phyloP scores from a whole-genome alignment of 92 coral and sea anemone species.

The Porites evermanni region DNA sequence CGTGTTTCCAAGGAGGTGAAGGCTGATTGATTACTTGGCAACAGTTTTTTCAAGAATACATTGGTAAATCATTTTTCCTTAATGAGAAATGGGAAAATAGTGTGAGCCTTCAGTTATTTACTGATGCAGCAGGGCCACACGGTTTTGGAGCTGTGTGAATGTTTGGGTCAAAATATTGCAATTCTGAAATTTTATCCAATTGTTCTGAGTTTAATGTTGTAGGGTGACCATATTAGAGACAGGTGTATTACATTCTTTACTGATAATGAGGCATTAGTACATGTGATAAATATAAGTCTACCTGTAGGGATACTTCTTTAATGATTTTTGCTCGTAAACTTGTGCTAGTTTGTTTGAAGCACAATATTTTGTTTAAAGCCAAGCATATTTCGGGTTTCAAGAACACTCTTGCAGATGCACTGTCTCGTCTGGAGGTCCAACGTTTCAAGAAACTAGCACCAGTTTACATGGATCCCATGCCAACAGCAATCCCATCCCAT shows the following conservation, averaged over 20 bases:
- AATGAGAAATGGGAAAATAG: constrained; percentile 36
- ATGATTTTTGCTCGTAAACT: constrained; percentile 64
- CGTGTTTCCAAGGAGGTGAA: neutral
- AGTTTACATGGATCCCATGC: constrained; percentile 29
- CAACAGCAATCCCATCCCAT: constrained; percentile 19
- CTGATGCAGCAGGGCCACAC: constrained; percentile 46
- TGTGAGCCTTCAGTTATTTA: constrained; percentile 17
- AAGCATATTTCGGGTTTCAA: constrained; percentile 62
- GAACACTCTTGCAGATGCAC: constrained; percentile 57
- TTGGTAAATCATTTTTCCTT: constrained; percentile 40
- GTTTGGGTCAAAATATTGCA: constrained; percentile 32
- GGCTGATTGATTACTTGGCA: constrained; percentile 5
- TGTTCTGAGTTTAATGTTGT: constrained; percentile 38
- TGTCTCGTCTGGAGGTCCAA: constrained; percentile 65
- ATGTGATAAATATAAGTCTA: constrained; percentile 45
- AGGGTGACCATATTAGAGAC: constrained; percentile 34
- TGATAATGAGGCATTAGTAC: constrained; percentile 73
- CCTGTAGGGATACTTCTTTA: constrained; percentile 56
- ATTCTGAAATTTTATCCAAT: constrained; percentile 44
- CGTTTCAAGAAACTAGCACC: constrained; percentile 65
- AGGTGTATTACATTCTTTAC: constrained; percentile 51
- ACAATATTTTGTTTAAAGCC: constrained; percentile 67
- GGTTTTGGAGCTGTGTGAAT: constrained; percentile 49
- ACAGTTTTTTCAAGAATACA: constrained; percentile 8
- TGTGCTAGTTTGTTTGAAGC: constrained; percentile 45